phyloP scores from a whole-genome alignment of 2,888 invertebrate genomes.

The Macrophya annulata region DNA sequence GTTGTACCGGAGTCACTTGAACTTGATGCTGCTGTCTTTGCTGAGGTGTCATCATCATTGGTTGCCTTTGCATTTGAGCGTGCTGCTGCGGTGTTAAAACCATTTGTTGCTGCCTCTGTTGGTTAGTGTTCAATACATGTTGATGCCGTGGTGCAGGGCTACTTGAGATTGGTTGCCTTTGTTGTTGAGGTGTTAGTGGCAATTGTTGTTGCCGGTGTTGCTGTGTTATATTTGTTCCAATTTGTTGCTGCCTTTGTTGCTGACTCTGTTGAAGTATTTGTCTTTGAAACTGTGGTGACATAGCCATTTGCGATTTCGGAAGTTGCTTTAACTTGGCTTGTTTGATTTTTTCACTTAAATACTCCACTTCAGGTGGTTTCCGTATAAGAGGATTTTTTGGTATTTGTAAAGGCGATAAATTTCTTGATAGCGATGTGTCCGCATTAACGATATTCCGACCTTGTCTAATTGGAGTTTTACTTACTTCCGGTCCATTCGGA shows the following conservation, averaged over 20 bases:
- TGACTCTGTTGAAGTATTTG: conserved; percentile 58
- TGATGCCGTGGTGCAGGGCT: conserved; percentile 49
- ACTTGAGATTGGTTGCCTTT: conserved; percentile 53
- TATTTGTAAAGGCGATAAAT: conserved; percentile 59
- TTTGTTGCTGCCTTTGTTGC: conserved; percentile 50
- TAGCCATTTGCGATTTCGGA: conserved; percentile 55
- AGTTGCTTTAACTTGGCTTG: conserved; percentile 69
- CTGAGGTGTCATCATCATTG: conserved; percentile 63
- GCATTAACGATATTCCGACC: conserved; percentile 58
- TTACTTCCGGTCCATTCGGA: conserved; percentile 53
- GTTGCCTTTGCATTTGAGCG: conserved; percentile 69
- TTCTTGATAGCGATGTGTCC: conserved; percentile 59
- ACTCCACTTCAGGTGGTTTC: conserved; percentile 69
- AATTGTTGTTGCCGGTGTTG: conserved; percentile 16
- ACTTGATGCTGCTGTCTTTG: conserved; percentile 60
- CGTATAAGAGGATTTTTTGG: conserved; percentile 62
- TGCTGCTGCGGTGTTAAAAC: conserved; percentile 61
- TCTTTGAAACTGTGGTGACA: conserved; percentile 51
- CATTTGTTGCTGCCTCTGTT: conserved; percentile 53
- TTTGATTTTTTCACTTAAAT: conserved; percentile 72
- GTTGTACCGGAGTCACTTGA: conserved; percentile 60
- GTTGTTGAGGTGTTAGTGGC: conserved; percentile 35
- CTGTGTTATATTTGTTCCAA: conserved; percentile 43
- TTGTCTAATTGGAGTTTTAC: conserved; percentile 55
- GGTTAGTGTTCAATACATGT: conserved; percentile 30